Evolutionary conservation across 2,888 invertebrate genomes (phyloP).

Genomic region (Himalopsyche japonica): DNA sequence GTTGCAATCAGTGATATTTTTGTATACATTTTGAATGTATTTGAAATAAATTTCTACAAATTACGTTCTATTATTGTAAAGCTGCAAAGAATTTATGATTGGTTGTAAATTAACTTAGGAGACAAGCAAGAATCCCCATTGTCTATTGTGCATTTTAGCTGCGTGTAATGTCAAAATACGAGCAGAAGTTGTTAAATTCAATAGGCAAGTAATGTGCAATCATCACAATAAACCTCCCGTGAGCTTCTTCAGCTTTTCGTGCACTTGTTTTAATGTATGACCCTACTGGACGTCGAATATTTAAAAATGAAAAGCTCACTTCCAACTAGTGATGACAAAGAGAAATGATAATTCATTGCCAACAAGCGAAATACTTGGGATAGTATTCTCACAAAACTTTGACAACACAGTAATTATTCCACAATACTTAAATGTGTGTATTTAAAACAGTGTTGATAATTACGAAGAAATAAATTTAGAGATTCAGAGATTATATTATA

Average conservation of each 20-base stretch:
- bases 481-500: no score
- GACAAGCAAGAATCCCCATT: neutral
- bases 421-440: no score
- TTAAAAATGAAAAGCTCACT: neutral
- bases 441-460: no score
- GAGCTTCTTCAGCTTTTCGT: constrained; percentile 7
- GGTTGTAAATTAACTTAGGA: constrained; percentile 11
- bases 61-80: neutral
- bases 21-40: no score
- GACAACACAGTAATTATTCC: no score
- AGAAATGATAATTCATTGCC: neutral
- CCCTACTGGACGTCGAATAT: neutral
- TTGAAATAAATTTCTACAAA: neutral
- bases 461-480: no score
- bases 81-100: constrained; percentile 11
- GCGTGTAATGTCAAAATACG: constrained; percentile 29
- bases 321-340: neutral
- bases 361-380: no score
- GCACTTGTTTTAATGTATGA: neutral
- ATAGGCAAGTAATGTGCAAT: constrained; percentile 17
- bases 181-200: constrained; percentile 8
- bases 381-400: no score
- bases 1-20: no score
- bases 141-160: constrained; percentile 17
- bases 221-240: constrained; percentile 30